Percentiles rank a stretch among this genome's conserved stretches.
phyloP scores from a whole-genome alignment of 2,113 vertebrate genomes.

The Sorex fumeus region DNA sequence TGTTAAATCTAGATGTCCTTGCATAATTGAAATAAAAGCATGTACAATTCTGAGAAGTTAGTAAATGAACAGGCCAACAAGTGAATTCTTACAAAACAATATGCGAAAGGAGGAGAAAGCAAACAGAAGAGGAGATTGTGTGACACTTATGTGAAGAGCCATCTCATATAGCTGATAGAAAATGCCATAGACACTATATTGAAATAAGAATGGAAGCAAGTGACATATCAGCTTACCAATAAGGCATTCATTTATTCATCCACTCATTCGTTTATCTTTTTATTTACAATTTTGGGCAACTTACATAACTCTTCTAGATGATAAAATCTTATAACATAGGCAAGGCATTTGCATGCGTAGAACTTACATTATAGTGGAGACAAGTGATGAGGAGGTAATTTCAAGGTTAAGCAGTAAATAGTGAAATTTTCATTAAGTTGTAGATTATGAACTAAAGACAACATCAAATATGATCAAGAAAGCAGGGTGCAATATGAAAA shows the following conservation, averaged over 20 bases:
- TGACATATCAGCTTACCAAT: neutral
- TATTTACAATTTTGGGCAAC: neutral
- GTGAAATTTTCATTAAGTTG: neutral
- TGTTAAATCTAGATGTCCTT: neutral
- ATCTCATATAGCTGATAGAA: neutral
- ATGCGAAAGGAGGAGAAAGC: neutral
- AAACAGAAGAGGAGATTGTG: neutral
- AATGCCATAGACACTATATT: neutral
- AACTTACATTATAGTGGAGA: neutral
- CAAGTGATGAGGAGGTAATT: neutral
- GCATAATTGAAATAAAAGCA: neutral
- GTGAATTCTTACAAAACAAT: neutral
- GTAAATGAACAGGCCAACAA: neutral
- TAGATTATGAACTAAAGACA: neutral
- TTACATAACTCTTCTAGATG: neutral
- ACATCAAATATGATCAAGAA: neutral
- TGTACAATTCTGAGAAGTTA: conserved; percentile 45
- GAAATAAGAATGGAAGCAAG: neutral
- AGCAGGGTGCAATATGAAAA: no score
- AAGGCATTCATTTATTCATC: neutral
- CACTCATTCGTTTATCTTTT: neutral
- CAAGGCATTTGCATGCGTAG: neutral
- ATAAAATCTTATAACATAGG: neutral
- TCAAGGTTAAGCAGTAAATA: neutral
- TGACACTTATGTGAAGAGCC: neutral